phyloP scores from a whole-genome alignment of 2,113 vertebrate species.

The Plotosus lineatus region DNA sequence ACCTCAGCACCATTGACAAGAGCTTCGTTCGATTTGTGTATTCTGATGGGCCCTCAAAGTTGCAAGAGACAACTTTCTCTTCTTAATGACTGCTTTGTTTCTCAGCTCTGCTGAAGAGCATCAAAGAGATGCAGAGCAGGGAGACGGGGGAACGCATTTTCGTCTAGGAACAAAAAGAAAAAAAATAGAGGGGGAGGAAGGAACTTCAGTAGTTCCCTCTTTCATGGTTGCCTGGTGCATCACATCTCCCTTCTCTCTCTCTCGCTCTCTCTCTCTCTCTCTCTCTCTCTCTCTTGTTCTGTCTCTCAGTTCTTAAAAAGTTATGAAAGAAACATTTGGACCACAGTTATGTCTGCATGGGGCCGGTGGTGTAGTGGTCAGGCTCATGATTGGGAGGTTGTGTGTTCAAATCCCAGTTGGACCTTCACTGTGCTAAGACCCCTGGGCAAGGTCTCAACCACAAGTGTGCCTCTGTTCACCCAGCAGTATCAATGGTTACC shows the following conservation, averaged over 20 bases:
- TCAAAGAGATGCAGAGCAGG: conserved; percentile 39
- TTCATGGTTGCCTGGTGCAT: conserved; percentile 11
- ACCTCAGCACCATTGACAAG: conserved; percentile 35
- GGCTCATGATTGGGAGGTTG: too few relatives aligned
- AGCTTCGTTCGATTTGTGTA: conserved; percentile 33
- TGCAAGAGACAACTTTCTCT: conserved; percentile 49
- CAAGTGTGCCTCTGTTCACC: too few relatives aligned
- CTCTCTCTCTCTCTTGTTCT: not conserved
- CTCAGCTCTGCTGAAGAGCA: conserved; percentile 40
- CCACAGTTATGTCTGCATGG: not conserved
- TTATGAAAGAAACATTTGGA: not conserved
- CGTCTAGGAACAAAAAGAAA: conserved; percentile 21
- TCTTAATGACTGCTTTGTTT: conserved; percentile 56
- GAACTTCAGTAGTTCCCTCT: not conserved
- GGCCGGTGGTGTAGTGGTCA: too few relatives aligned
- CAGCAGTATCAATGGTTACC: too few relatives aligned
- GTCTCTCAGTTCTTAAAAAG: not conserved
- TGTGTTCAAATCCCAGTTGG: too few relatives aligned
- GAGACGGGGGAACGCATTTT: conserved; percentile 45
- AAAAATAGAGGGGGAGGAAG: not conserved
- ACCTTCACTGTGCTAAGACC: too few relatives aligned
- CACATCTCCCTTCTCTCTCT: not conserved
- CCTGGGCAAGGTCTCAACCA: too few relatives aligned
- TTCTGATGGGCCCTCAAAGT: conserved; percentile 52
- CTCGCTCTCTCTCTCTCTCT: too few relatives aligned